A percentile compares a stretch with the other conserved stretches of the same genome.
phyloP scores from a whole-genome alignment of 2,888 invertebrate genomes.

The Dynastes maya region DNA sequence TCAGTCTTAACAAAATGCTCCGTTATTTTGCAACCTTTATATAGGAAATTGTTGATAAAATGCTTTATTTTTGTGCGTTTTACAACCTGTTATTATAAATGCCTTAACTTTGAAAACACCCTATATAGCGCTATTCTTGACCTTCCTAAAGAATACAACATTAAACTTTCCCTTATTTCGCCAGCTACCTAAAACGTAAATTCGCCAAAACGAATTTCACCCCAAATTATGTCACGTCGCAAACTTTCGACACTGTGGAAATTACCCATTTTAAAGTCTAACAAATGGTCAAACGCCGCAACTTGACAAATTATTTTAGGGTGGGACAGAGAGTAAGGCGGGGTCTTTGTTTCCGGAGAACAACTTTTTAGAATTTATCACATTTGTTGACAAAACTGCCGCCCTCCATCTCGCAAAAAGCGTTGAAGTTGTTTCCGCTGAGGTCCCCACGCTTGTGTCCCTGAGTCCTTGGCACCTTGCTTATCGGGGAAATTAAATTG shows the following conservation, averaged over 20 bases:
- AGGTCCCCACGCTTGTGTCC: neutral
- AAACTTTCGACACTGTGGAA: neutral
- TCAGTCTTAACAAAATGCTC: too few species aligned
- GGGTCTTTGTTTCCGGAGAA: neutral
- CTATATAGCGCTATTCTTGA: too few species aligned
- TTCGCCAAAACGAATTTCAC: neutral
- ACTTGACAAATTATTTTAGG: slow-evolving; percentile 23
- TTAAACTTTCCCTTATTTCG: too few species aligned
- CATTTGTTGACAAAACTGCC: neutral
- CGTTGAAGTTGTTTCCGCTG: slow-evolving; percentile 25
- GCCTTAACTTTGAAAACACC: too few species aligned
- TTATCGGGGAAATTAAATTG: slow-evolving; percentile 8
- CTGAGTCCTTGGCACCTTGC: neutral
- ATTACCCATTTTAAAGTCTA: slow-evolving; percentile 4
- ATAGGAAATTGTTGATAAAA: too few species aligned
- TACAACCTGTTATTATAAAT: too few species aligned
- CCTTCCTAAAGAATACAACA: too few species aligned
- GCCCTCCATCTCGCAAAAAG: slow-evolving; percentile 17
- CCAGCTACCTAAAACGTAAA: neutral
- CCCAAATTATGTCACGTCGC: neutral
- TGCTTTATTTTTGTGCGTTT: too few species aligned
- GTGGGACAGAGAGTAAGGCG: neutral
- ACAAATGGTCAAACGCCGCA: slow-evolving; percentile 25
- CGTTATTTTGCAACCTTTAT: too few species aligned
- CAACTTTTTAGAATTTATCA: slow-evolving; percentile 28